Conservation (phyloP, 2,113 vertebrate genomes). For the Pterocles orientalis region DNA sequence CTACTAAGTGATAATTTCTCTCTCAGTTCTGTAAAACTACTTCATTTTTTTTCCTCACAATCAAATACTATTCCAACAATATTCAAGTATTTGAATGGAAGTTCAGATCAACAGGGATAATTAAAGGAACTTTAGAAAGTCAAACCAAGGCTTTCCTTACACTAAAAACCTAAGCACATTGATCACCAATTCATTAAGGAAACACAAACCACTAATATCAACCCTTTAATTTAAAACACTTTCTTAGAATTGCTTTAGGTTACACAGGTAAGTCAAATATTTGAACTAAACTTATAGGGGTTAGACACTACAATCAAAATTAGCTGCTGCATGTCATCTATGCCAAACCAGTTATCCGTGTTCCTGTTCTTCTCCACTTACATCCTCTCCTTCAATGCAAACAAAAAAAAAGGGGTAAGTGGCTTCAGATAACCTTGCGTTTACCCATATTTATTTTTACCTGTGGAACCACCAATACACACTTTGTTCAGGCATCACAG, state of each 20-base stretch:
- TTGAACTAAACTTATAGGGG: neutral
- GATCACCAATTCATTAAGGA: neutral
- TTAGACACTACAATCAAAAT: neutral
- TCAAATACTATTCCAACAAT: neutral
- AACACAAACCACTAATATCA: neutral
- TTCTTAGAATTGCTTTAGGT: neutral
- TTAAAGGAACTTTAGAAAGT: neutral
- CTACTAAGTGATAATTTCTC: neutral
- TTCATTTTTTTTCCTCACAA: neutral
- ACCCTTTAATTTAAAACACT: neutral
- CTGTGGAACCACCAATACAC: neutral
- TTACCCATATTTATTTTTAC: neutral
- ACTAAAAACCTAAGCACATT: neutral
- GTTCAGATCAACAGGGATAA: neutral
- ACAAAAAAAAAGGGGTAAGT: neutral
- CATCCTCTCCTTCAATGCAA: neutral
- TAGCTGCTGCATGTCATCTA: neutral
- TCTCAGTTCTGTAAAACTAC: neutral
- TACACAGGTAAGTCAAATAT: neutral
- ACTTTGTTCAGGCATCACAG: neutral
- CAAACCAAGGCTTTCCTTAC: neutral
- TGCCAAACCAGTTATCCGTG: rapidly evolving
- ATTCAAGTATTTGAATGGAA: neutral
- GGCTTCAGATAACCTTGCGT: neutral
- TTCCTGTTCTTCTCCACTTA: neutral